Base-by-base conservation (phyloP, 2,113 vertebrate species). In the Bubo bubo region DNA sequence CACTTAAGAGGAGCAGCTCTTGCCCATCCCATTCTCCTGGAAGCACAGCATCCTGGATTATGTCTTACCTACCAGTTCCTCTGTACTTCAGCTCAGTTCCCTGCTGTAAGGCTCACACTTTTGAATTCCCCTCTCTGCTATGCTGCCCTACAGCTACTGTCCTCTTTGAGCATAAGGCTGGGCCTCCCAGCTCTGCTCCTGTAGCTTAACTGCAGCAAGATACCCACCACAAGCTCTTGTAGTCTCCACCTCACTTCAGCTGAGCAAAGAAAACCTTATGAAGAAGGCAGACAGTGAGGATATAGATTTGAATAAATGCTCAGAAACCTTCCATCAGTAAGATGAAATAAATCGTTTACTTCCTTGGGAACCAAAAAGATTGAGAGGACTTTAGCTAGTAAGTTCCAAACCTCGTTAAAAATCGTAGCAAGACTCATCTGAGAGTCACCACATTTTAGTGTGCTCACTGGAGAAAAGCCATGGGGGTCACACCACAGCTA, bases 221-320 rank as follows among this genome's bases (percentile, higher is more conserved):
- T 7, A 37, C 30, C 32, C 1, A 2, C 19, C 20, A 16, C 1
- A 1, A 63, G 53, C 47, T 59, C 50, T n/a, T 4, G 1, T 28
- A 15, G n/a, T 4, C 41, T 47, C 62, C 79, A 59, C n/a, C 63
- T 71, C 37, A 5, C 52, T 72, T 47, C 68, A 76, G 39, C 47
- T 4, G 1, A 73, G 43, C 77, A 75, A 71, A 34, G 22, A 49
- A 59, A 37, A 37, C 60, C 60, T 79, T 23, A 37, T 13, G 27
- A 85, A 83, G 27, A 6, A 2, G 3, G 39, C 28, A 35, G 8
- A 27, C 27, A 37, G 43, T 6, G 26, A 22, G 10, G 8, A 27
- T 6, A 9, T 16, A 47, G 37, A 43, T 83, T 8, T 80, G 27
- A 59, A 23, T 8, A 84, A 75, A 21, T 3, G 28, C 67, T 71